A percentile compares a stretch with the other conserved stretches of the same genome.
These are phyloP conservation scores for Caenorhabditis angaria DNA, from an alignment of 2,888 invertebrate genomes.

Conservation along the genomic window DNA sequence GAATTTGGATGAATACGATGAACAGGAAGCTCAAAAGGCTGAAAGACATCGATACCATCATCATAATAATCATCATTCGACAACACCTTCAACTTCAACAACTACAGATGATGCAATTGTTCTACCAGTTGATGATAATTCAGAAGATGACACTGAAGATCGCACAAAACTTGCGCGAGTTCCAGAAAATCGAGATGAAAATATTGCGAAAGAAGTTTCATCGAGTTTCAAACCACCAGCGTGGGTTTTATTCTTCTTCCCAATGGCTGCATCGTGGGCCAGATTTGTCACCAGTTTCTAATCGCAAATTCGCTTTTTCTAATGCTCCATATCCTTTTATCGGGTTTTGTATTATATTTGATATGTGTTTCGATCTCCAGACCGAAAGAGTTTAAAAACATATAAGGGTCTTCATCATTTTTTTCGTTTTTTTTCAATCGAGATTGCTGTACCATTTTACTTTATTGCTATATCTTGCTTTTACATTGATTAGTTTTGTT, in stretches of 20 bases:
- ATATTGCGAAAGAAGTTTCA: conserved; percentile 27
- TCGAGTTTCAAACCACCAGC: conserved; percentile 42
- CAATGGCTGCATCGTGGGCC: conserved; percentile 57
- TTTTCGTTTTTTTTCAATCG: background rate
- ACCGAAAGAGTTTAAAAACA: background rate
- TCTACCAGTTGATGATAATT: background rate
- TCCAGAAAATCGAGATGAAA: conserved; percentile 22
- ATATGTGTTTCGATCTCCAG: background rate
- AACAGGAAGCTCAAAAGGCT: conserved; percentile 39
- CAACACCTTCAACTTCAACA: conserved; percentile 13
- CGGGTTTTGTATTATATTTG: background rate
- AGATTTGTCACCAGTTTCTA: conserved; percentile 44
- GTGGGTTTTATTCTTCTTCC: conserved; percentile 50
- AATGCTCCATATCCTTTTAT: background rate
- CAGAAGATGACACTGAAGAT: conserved; percentile 11
- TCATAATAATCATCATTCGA: background rate
- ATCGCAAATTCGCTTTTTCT: background rate
- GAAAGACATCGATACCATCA: conserved; percentile 15
- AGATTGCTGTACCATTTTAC: too few relatives aligned
- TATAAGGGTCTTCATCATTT: background rate
- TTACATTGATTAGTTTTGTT: too few relatives aligned
- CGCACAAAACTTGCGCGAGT: conserved; percentile 26
- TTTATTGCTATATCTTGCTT: conserved; percentile 4
- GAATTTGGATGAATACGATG: conserved; percentile 56
- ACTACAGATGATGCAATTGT: conserved; percentile 24